Base-by-base conservation (phyloP, 2,888 invertebrate species). In the Sthenelais limicola region DNA sequence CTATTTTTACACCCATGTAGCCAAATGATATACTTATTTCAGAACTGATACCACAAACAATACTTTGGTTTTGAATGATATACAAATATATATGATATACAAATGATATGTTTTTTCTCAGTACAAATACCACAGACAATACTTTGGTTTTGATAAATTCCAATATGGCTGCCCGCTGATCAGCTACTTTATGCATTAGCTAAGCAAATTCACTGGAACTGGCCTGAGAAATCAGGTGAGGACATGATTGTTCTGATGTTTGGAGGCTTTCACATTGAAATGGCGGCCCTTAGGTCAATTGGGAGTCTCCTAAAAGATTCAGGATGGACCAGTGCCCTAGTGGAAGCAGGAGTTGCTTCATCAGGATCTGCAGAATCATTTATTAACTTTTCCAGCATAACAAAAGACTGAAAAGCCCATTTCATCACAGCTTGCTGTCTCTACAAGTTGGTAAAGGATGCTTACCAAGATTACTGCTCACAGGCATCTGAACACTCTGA, bases 201-300 rank as follows among this genome's bases (percentile, higher is more conserved):
- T 21, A 85, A 82, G 48, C 76, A 80, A 35, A 75, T 81, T 0
- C 83, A 84, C 73, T 82, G 82, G 82, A 51, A 74, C 3, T 82
- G 77, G 74, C 82, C 81, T 15, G 74, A 82, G 1, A 21, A 33
- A 24, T 77, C 77, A 73, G 81, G 81, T 5, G 81, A 83, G 68
- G 73, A 80, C 15, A 74, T 75, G 30, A 74, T 78, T 67, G 74
- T 83, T 15, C 72, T 83, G 2, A 78, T 83, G 77, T 74, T 84
- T 54, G 83, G 82, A 9, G 83, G 82, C 5, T 73, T 84, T 38
- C 82, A 84, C 73, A 82, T 79, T 58, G 82, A 84, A 62, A 80
- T 82, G 77, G 80, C 81, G 12, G 72, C 77, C 15, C 69, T 81
- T 68, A 79, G 75, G 58, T 72, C 77, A 3, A 33, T 82, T n/a